A percentile compares a stretch with the other conserved stretches of the same genome.
These are phyloP conservation scores for Heloderma charlesbogerti DNA, from an alignment of 2,113 vertebrate genomes.

Conservation along the genomic window DNA sequence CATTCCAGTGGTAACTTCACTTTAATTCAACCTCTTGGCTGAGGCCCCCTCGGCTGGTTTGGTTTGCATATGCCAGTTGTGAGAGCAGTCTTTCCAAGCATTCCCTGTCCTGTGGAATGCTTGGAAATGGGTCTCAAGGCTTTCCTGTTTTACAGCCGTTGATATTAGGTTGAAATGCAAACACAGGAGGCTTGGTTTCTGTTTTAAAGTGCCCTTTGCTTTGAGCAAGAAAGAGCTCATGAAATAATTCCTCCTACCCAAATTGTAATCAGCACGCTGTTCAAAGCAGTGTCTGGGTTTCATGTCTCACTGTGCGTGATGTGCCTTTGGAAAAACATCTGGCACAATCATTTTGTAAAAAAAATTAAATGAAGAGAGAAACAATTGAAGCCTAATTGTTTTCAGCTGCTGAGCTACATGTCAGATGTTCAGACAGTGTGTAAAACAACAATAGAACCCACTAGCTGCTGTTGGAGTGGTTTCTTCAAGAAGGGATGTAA, in stretches of 20 bases:
- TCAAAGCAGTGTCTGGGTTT: neutral
- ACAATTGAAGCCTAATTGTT: neutral
- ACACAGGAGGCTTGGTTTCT: neutral
- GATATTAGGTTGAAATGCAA: neutral
- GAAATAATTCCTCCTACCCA: neutral
- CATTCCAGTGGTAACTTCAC: neutral
- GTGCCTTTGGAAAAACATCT: conserved; percentile 11
- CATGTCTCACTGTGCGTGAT: neutral
- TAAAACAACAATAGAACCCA: neutral
- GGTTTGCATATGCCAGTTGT: no score
- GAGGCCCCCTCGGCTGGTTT: neutral
- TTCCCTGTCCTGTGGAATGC: neutral
- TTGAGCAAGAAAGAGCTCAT: neutral
- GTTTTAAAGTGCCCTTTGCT: neutral
- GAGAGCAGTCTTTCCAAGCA: neutral
- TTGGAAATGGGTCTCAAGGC: neutral
- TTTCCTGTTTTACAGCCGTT: neutral
- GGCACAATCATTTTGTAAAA: neutral
- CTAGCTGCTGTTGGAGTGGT: neutral
- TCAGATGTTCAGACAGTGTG: neutral
- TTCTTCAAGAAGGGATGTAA: neutral
- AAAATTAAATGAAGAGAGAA: neutral
- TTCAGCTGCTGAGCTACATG: neutral
- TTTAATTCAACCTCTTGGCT: neutral
- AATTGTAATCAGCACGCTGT: neutral